Evolutionary conservation across 2,113 vertebrate species (phyloP).

Genomic region (Petromus typicus): DNA sequence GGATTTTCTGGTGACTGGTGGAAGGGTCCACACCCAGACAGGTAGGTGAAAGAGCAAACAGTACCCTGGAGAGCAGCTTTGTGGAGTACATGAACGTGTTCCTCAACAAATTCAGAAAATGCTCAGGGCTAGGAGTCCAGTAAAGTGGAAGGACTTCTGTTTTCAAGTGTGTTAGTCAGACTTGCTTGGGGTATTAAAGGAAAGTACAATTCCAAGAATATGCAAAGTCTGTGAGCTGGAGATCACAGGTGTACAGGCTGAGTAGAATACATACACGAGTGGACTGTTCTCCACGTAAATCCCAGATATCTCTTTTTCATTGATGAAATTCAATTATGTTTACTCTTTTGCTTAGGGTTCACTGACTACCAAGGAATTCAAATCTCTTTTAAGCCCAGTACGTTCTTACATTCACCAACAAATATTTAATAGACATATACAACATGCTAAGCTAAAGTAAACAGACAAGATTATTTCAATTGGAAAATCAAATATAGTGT

Average conservation of each 20-base stretch:
- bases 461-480: background rate
- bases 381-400: background rate
- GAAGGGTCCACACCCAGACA: background rate
- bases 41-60: background rate
- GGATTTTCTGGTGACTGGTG: background rate
- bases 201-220: background rate
- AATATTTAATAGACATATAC: background rate
- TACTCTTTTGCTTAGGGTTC: background rate
- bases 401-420: slow-evolving; percentile 10
- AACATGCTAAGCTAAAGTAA: background rate
- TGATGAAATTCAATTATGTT: background rate
- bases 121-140: background rate
- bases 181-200: background rate
- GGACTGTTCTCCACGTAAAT: background rate
- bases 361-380: background rate
- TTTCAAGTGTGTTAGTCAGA: background rate
- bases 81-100: background rate
- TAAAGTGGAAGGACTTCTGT: background rate
- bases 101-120: background rate
- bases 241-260: background rate
- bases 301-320: background rate
- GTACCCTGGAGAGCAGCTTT: background rate
- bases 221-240: background rate
- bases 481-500: background rate
- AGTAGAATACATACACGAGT: background rate